Base-by-base conservation (phyloP, 2,888 invertebrate species). In the Oxycera nigricornis region DNA sequence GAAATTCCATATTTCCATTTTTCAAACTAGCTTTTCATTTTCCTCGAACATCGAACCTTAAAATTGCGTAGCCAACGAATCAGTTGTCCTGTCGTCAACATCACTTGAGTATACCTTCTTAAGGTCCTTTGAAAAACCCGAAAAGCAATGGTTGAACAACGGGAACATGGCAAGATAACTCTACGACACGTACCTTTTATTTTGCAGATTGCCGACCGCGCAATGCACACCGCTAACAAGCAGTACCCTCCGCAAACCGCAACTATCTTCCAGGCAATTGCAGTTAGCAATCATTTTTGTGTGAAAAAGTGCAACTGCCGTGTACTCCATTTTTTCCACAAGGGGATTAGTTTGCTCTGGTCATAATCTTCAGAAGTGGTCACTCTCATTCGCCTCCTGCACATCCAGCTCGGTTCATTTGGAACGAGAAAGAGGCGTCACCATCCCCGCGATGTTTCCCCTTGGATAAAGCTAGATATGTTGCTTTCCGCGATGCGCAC, bases 241-340 rank as follows among this genome's bases (percentile, higher is more conserved):
- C 55, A 55, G 22, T 24, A n/a, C n/a, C n/a, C n/a, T n/a, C n/a
- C n/a, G 7, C 6, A 39, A 39, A 39, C 6, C 39, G 7, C 2
- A 24, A 24, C 55, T n/a, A 55, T 55, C 26, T 20, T 55, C 17
- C 55, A 2, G 22, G 22, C 2, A 30, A 20, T 55, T 55, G 28
- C 65, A 65, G n/a, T 11, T 20, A 31, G 62, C 35, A 68, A 46
- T 50, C 68, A 50, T 68, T 50, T 46, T 20, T 68, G 68, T 68
- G 68, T 50, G 68, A 68, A 68, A 68, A 68, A 68, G 50, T 68
- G 68, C 68, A 68, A 68, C 68, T 50, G 68, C 50, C 50, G 50
- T 50, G 46, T 50, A 68, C 68, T 50, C 50, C 28, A 68, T 68
- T 68, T 68, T 68, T 20, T 30, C 68, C 6, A 1, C 35, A 20